These are phyloP conservation scores for Abrostola tripartita DNA, from an alignment of 2,888 invertebrate genomes.

Conservation along the genomic window DNA sequence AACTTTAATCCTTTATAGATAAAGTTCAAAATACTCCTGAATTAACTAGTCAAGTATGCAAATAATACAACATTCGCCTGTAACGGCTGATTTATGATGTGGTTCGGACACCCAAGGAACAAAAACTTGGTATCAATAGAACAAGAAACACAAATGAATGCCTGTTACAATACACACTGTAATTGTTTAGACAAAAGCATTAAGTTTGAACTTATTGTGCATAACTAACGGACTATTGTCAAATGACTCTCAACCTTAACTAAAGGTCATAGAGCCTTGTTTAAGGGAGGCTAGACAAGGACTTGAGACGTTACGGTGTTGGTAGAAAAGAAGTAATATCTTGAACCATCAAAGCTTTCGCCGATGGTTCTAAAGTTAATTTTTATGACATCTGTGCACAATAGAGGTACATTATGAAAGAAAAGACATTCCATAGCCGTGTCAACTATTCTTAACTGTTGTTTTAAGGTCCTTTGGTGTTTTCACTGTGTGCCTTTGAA, in stretches of 20 bases:
- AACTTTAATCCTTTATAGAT: slow-evolving; percentile 29
- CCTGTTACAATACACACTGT: slow-evolving; percentile 82
- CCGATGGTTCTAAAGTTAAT: slow-evolving; percentile 83
- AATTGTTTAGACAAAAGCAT: slow-evolving; percentile 86
- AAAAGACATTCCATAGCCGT: slow-evolving; percentile 78
- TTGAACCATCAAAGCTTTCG: slow-evolving; percentile 83
- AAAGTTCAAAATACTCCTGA: slow-evolving; percentile 59
- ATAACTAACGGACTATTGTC: slow-evolving; percentile 48
- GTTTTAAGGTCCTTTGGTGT: slow-evolving; percentile 68
- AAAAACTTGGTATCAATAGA: slow-evolving; percentile 83
- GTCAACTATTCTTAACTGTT: slow-evolving; percentile 71
- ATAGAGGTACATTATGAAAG: slow-evolving; percentile 75
- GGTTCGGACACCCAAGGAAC: slow-evolving; percentile 84
- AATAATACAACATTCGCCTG: slow-evolving; percentile 62
- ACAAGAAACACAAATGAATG: slow-evolving; percentile 86
- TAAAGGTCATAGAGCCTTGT: not conserved
- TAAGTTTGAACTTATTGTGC: slow-evolving; percentile 49
- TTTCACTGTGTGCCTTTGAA: slow-evolving; percentile 61
- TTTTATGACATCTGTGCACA: slow-evolving; percentile 84
- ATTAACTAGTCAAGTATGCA: slow-evolving; percentile 49
- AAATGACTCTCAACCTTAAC: slow-evolving; percentile 49
- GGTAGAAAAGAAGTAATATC: slow-evolving; percentile 65
- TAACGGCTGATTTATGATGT: slow-evolving; percentile 85
- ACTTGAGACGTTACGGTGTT: slow-evolving; percentile 45
- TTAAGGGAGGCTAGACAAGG: slow-evolving; percentile 12